These are phyloP conservation scores for Martes martes DNA, from an alignment of 2,113 vertebrate species.

Conservation along the genomic window DNA sequence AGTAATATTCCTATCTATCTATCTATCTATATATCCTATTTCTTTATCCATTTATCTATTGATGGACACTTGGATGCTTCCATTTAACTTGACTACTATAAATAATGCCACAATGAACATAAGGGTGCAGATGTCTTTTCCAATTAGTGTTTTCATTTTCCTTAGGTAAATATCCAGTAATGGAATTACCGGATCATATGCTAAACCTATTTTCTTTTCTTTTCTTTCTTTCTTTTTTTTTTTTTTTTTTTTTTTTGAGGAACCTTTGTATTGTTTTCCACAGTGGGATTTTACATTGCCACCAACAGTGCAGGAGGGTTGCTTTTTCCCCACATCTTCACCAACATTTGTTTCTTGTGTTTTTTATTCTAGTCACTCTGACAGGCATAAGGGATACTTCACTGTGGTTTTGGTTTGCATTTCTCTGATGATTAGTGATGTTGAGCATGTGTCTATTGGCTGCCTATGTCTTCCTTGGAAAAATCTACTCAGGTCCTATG, in stretches of 20 bases:
- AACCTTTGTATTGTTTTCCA: not conserved
- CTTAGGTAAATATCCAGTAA: not conserved
- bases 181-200: not conserved
- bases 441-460: not conserved
- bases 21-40: no score
- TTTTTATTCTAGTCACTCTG: not conserved
- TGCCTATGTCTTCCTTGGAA: not conserved
- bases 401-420: not conserved
- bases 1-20: no score
- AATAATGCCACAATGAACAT: not conserved
- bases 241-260: not conserved
- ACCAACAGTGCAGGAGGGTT: not conserved
- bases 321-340: not conserved
- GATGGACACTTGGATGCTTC: not conserved
- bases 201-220: not conserved
- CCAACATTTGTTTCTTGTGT: not conserved
- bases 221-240: not conserved
- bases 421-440: not conserved
- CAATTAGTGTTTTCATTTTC: not conserved
- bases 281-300: not conserved
- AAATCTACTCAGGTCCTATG: not conserved
- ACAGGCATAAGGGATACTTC: not conserved
- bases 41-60: not conserved
- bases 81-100: not conserved
- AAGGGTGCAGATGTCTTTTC: not conserved